Evolutionary conservation across 2,113 vertebrate genomes (phyloP), one percentile per base, ranked within the genome.

Genomic region (Manacus vitellinus): DNA sequence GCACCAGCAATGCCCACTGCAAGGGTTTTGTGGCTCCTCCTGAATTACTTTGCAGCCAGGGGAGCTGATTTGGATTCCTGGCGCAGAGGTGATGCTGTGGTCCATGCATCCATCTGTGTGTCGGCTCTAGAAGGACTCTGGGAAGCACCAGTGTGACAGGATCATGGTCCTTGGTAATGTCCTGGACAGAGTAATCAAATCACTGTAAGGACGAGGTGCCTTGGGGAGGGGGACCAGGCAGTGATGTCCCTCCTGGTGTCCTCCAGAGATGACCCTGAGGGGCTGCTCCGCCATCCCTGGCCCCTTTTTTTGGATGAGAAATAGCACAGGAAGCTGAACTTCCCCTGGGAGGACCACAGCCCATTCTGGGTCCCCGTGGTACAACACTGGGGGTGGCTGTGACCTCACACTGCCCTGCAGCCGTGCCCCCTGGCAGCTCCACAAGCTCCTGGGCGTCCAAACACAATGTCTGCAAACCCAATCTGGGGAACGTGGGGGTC

Each of bases 1-100:
- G 37, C 68, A 46, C 44, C 55, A 62, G 66, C 35, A 31, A 31
- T 49, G 44, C 47, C 44, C 1, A 0, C 33, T 30, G 39, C 0
- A 3, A 75, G 58, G 68, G 76, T 97, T 92, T 94, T 51, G 3
- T 56, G 84, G 73, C 66, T 95, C 78, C 91, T 96, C 90, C 92
- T 13, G 33, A 96, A 86, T 92, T 92, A 71, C 76, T 97, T 85
- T 3, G 0, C 72, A 73, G 77, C 79, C 24, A 17, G 94, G 92
- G 94, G 92, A 96, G 85, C 93, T 25, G 52, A 49, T 88, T 84
- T 28, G 54, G 84, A 84, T 95, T 90, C 41, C 68, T 7, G 2
- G 24, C 8, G 65, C 82, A 75, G 95, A 75, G 55, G 22, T 14
- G 43, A 56, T 84, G 76, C 37, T 46, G 84, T 43, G 71, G 91